Conservation (phyloP, 1,140 invertebrate genomes). For the Sarcophaga bullata region DNA sequence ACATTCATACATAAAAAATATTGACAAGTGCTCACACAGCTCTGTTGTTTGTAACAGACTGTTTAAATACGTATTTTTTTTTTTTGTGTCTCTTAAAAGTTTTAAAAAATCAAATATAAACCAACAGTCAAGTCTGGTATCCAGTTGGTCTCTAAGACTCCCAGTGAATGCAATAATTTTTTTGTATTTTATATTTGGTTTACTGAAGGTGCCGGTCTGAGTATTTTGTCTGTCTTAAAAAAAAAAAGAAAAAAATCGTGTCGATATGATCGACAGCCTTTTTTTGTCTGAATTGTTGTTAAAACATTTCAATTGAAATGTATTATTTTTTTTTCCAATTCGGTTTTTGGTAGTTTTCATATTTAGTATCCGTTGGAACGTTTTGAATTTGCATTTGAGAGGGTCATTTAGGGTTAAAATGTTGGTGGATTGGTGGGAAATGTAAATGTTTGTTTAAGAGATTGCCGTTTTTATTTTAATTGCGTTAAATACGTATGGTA, state of each 20-base stretch:
- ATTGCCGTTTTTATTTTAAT: not conserved
- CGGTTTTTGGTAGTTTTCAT: constrained; percentile 9
- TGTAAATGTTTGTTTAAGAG: constrained; percentile 1
- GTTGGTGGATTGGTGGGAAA: not conserved
- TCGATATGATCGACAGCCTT: constrained; percentile 42
- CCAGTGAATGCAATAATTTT: not conserved
- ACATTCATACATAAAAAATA: constrained; percentile 48
- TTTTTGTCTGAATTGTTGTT: constrained; percentile 9
- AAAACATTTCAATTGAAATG: constrained; percentile 34
- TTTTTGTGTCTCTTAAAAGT: not conserved
- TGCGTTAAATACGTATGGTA: no score
- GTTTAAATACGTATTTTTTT: no score
- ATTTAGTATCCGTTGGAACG: not conserved
- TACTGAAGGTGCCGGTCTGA: constrained; percentile 22
- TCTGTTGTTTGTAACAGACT: constrained; percentile 28
- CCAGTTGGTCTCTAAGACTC: not conserved
- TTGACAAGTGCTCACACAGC: constrained; percentile 60
- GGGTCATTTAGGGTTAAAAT: not conserved
- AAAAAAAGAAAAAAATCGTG: constrained; percentile 11
- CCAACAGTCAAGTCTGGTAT: no score
- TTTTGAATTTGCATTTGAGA: not conserved
- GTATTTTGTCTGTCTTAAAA: not conserved
- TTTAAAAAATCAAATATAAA: not conserved
- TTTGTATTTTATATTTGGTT: not conserved
- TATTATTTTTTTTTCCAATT: not conserved